Evolutionary conservation across 1,140 invertebrate genomes (phyloP), one percentile per base, ranked within the genome.

Genomic region (Hydropsyche tenuis): DNA sequence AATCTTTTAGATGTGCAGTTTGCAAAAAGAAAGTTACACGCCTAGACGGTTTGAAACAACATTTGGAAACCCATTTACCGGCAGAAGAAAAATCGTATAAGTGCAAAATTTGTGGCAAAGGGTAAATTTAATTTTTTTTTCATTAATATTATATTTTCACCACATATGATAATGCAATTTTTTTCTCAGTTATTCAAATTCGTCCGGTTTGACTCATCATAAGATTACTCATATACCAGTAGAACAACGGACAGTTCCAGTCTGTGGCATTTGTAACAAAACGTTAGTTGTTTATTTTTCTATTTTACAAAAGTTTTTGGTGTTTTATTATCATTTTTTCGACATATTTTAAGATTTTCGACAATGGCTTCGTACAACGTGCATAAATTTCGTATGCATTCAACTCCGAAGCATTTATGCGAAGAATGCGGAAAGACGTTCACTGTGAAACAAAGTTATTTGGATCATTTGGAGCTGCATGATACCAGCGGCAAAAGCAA

Each of bases 41-140:
- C 14, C 14, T 20, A 51, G 14, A 51, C 14, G n/a, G 14, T 14
- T 16, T 51, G 14, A 51, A 51, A 51, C n/a, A 20, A n/a, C 48
- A 51, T 51, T 51, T 51, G 20, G 20, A 20, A 51, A 20, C n/a
- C 14, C 48, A 51, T 20, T 51, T 51, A 14, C 48, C 48, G 14
- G 48, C 14, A 4, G 14, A n/a, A 16, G 48, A 51, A 51, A 51
- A 51, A 51, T n/a, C 14, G 14, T 51, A 51, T 14, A 51, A 51
- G n/a, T 51, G 48, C 20, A 20, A 51, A 51, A 20, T 16, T 16
- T 51, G 48, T 51, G 48, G 48, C 48, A 51, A 51, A 51, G 20
- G 48, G 48, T 51, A 51, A n/a, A 51, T 51, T 51, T 16, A 16
- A 5, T 51, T 16, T 20, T 16, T 51, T 5, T n/a, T 51, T 51